phyloP scores from a whole-genome alignment of 2,797 vertebrate genomes.

The Protonibea diacanthus region DNA sequence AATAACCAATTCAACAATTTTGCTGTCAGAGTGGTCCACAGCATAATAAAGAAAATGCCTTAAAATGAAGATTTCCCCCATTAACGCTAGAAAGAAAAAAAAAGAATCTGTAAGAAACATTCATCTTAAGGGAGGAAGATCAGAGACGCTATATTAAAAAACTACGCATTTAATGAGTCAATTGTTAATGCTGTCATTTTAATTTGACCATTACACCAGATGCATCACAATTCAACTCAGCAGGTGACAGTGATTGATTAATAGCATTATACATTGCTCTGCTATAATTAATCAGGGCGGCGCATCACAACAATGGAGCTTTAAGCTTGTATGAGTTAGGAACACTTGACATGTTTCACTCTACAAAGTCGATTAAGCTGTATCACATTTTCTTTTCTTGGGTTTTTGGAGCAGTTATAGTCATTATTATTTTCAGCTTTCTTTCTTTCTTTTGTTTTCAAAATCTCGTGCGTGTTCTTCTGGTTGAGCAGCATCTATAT shows the following conservation, averaged over 20 bases:
- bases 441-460: not conserved
- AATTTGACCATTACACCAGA: conserved; percentile 22
- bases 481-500: not conserved
- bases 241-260: conserved; percentile 11
- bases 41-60: not conserved
- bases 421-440: not conserved
- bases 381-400: not conserved
- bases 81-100: not conserved
- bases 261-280: not conserved
- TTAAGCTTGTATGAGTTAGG: not conserved
- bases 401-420: not conserved
- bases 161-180: not conserved
- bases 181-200: conserved; percentile 6
- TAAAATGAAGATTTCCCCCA: not conserved
- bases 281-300: conserved; percentile 17
- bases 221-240: conserved; percentile 10
- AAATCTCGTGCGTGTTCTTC: not conserved
- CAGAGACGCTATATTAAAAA: not conserved
- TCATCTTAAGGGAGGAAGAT: not conserved
- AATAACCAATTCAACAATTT: not conserved
- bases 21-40: too few relatives aligned
- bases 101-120: not conserved
- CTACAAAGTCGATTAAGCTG: too few relatives aligned
- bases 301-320: too few relatives aligned
- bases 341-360: not conserved